These are phyloP conservation scores for Myrmecobius fasciatus DNA, from an alignment of 2,113 vertebrate genomes.

Conservation along the genomic window DNA sequence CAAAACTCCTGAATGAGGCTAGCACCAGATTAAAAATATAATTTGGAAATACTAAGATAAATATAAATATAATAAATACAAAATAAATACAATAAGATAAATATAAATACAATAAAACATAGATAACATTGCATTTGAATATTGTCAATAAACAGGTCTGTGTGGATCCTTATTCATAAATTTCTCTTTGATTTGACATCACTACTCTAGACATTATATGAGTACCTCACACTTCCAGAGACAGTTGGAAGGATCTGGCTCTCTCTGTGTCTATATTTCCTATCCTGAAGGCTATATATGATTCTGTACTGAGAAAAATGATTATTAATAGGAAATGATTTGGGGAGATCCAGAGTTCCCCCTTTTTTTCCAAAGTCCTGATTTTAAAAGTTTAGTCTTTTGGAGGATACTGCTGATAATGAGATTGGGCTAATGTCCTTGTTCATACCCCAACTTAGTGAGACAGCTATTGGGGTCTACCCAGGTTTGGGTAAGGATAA, in stretches of 20 bases:
- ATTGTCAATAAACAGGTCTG: neutral
- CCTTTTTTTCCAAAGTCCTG: too few relatives aligned
- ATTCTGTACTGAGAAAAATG: neutral
- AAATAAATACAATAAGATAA: neutral
- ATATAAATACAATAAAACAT: neutral
- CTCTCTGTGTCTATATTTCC: neutral
- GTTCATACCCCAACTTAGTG: too few relatives aligned
- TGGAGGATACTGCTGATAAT: too few relatives aligned
- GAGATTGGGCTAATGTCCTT: too few relatives aligned
- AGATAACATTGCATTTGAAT: neutral
- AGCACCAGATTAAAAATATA: neutral
- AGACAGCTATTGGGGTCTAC: too few relatives aligned
- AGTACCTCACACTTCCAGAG: neutral
- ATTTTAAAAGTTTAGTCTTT: too few relatives aligned
- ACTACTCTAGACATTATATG: neutral
- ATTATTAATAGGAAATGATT: too few relatives aligned
- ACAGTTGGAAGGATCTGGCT: neutral
- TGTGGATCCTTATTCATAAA: neutral
- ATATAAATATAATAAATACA: neutral
- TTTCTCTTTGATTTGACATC: neutral
- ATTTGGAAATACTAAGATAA: neutral
- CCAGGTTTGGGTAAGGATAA: too few relatives aligned
- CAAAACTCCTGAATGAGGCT: neutral
- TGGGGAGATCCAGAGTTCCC: too few relatives aligned
- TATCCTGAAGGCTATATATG: neutral